Percentiles rank a stretch among this genome's conserved stretches.
phyloP scores from a whole-genome alignment of 2,888 invertebrate species.

The Alitta virens region DNA sequence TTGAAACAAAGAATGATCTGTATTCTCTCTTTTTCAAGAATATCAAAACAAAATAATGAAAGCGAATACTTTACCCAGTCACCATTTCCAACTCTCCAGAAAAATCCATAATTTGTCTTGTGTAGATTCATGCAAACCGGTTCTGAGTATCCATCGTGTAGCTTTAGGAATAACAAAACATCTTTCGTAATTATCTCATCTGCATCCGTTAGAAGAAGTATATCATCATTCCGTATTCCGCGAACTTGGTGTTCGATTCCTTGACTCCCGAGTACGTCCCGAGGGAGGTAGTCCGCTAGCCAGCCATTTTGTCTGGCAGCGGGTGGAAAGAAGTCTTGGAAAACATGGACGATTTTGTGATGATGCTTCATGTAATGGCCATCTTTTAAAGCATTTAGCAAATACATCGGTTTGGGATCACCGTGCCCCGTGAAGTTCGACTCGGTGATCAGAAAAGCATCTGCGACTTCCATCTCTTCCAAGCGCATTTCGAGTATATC shows the following conservation, averaged over 20 bases:
- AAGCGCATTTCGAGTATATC: neutral
- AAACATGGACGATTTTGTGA: neutral
- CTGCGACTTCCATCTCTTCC: neutral
- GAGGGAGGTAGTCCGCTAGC: neutral
- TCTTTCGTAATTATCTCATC: neutral
- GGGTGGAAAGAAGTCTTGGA: neutral
- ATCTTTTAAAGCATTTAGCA: neutral
- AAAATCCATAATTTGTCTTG: neutral
- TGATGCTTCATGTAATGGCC: neutral
- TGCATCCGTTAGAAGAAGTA: neutral
- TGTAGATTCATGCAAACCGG: neutral
- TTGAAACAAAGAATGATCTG: too few species aligned
- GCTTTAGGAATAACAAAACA: neutral
- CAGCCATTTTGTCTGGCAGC: neutral
- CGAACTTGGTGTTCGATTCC: neutral
- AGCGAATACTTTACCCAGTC: neutral
- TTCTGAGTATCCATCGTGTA: neutral
- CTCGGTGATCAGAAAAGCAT: neutral
- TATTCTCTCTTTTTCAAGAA: too few species aligned
- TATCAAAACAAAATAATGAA: too few species aligned
- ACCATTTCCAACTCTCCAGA: neutral
- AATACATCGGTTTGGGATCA: neutral
- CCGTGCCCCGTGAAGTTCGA: neutral
- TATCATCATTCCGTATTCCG: neutral
- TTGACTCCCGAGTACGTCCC: neutral